These are phyloP conservation scores for Stramonita haemastoma DNA, from an alignment of 2,888 invertebrate species.

Conservation along the genomic window DNA sequence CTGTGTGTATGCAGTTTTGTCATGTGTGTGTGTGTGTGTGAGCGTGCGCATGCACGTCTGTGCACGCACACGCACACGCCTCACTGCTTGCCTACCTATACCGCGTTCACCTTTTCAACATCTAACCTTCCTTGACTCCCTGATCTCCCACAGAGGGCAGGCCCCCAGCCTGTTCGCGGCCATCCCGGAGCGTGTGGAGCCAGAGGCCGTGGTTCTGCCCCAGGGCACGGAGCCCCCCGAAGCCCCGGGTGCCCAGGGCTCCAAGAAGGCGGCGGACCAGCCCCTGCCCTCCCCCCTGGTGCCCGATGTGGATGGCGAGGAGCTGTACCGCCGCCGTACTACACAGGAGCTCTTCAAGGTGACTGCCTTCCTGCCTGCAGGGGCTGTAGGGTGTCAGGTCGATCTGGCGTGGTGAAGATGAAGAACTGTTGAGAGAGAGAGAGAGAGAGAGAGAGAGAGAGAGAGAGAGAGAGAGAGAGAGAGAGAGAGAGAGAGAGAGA, in stretches of 20 bases:
- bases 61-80: neutral
- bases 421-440: neutral
- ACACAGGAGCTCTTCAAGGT: conserved; percentile 63
- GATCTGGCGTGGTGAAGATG: too few relatives aligned
- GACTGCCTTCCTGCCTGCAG: neutral
- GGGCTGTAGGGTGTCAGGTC: too few relatives aligned
- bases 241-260: neutral
- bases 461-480: neutral
- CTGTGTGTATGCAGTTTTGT: too few relatives aligned
- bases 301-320: conserved; percentile 50
- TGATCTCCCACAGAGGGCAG: conserved; percentile 62
- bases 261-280: neutral
- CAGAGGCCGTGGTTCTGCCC: conserved; percentile 46
- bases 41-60: neutral
- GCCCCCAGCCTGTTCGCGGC: conserved; percentile 71
- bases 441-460: neutral
- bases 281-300: conserved; percentile 24
- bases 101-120: too few relatives aligned
- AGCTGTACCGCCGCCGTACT: conserved; percentile 52
- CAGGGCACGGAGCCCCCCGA: conserved; percentile 36
- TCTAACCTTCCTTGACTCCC: too few relatives aligned
- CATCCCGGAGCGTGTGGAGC: conserved; percentile 50
- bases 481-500: neutral
- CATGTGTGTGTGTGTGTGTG: too few relatives aligned
- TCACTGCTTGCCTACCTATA: too few relatives aligned